Evolutionary conservation across 2,888 invertebrate species (phyloP), one percentile per base, ranked within the genome.

Genomic region (Cabera pusaria): DNA sequence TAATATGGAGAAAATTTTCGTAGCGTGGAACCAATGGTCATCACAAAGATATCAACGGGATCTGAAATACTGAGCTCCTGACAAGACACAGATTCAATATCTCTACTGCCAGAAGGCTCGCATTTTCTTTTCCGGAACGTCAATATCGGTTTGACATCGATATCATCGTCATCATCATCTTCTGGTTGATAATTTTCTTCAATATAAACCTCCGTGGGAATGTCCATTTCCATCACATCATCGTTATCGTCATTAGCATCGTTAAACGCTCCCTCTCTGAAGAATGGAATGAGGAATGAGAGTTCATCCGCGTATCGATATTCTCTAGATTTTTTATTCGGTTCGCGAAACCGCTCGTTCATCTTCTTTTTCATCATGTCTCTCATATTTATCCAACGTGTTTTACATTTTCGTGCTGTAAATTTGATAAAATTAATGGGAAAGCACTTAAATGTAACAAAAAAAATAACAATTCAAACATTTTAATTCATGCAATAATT

Each of bases 301-400:
- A 87, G 56, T 24, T 84, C 73, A 0, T 80, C 75, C 20, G 87
- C 87, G 44, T 85, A 87, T 28, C 84, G 80, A 58, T 87, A 87
- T 6, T 22, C 71, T 72, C 62, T 80, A 72, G 56, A 65, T 28
- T 64, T 59, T 2, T 62, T 65, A 26, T 59, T 54, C 0, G 77
- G 77, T 42, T 79, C 70, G 5, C 70, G 64, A 0, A 74, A 51
- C 0, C 84, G 64, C 3, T 77, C 75, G 0, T 73, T 65, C 12
- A 80, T 59, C 45, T 75, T 81, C 1, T 80, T 60, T 0, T 84
- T 68, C 81, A 86, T 78, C 81, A 81, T 80, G 18, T 87, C 86
- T 0, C 87, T 47, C 6, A 87, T 86, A 60, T 85, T 86, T 8
- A 80, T 67, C 85, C 86, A 87, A 29, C 86, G 56, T 0, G 74